Conservation (phyloP, 1,140 invertebrate species). For the Pararge aegeria region DNA sequence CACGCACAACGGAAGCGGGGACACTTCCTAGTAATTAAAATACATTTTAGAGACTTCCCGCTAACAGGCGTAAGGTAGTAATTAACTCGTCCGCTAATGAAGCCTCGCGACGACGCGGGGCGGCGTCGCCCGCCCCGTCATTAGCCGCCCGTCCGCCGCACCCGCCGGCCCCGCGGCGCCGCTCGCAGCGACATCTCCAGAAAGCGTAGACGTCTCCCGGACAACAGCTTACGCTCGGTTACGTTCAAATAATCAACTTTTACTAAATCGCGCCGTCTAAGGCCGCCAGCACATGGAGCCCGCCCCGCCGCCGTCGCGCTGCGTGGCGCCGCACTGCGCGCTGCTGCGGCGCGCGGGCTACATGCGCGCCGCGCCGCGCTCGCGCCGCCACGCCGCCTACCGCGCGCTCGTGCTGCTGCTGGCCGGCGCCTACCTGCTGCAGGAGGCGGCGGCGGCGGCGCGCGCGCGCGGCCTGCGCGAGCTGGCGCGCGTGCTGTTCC, state of each 20-base stretch:
- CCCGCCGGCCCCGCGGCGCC: background rate
- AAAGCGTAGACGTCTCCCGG: too few species aligned
- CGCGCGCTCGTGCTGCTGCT: constrained; percentile 38
- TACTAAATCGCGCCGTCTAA: too few species aligned
- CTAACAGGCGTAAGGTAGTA: background rate
- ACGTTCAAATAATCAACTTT: too few species aligned
- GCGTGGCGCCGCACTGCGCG: constrained; percentile 19
- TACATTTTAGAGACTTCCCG: too few species aligned
- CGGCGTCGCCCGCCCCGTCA: background rate
- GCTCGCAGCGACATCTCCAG: background rate
- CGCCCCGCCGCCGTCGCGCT: background rate
- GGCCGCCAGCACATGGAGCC: constrained; percentile 21
- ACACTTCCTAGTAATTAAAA: too few species aligned
- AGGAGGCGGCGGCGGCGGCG: constrained; percentile 56
- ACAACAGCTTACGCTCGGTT: too few species aligned
- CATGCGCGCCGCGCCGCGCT: constrained; percentile 21
- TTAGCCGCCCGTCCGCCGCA: background rate
- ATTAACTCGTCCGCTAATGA: background rate
- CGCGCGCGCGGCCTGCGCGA: constrained; percentile 57
- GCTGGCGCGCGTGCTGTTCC: constrained; percentile 62
- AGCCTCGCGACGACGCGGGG: background rate
- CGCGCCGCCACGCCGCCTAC: constrained; percentile 32
- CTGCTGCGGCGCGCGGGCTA: constrained; percentile 33
- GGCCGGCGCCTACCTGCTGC: constrained; percentile 48
- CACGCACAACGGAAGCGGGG: too few species aligned